phyloP scores from a whole-genome alignment of 1,140 invertebrate genomes.

The Trissolcus basalis region DNA sequence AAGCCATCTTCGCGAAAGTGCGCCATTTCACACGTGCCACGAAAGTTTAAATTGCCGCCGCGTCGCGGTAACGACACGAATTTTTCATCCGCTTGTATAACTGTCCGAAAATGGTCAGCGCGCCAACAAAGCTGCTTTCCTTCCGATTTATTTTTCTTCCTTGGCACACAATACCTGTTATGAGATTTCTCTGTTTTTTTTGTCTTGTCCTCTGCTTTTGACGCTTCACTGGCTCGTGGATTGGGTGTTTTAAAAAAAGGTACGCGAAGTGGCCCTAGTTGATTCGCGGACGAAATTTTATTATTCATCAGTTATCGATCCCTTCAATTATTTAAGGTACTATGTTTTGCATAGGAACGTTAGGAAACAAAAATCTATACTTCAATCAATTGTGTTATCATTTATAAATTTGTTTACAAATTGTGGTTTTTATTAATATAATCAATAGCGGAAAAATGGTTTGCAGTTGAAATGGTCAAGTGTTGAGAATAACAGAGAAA shows the following conservation, averaged over 20 bases:
- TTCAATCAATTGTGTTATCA: too few relatives aligned
- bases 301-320: too few relatives aligned
- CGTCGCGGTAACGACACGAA: constrained; percentile 23
- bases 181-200: constrained; percentile 15
- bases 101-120: constrained; percentile 43
- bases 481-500: neutral
- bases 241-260: too few relatives aligned
- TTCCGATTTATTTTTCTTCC: constrained; percentile 32
- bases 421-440: too few relatives aligned
- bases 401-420: too few relatives aligned
- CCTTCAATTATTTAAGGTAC: too few relatives aligned
- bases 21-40: constrained; percentile 49
- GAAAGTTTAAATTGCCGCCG: constrained; percentile 43
- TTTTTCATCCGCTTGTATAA: constrained; percentile 45
- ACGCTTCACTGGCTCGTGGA: constrained; percentile 1
- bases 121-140: constrained; percentile 18
- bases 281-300: too few relatives aligned
- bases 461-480: too few relatives aligned
- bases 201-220: neutral
- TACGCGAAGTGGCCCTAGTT: neutral
- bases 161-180: constrained; percentile 18
- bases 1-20: constrained; percentile 44
- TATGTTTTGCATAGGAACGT: too few relatives aligned
- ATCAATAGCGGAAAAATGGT: too few relatives aligned
- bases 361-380: too few relatives aligned